Evolutionary conservation across 1,140 invertebrate genomes (phyloP).

Genomic region (Probaryconus sp.): DNA sequence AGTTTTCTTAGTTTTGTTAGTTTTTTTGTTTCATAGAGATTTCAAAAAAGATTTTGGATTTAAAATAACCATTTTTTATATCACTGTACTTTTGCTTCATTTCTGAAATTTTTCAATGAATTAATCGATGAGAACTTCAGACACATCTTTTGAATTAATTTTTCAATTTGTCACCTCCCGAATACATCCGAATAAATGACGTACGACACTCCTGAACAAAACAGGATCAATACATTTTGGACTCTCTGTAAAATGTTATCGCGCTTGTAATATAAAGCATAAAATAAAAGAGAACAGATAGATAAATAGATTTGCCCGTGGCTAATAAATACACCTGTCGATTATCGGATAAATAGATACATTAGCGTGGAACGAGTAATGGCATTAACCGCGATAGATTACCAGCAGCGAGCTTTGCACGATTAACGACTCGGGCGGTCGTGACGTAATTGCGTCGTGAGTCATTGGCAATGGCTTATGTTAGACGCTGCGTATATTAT

Average conservation of each 20-base stretch:
- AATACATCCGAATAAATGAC: not conserved
- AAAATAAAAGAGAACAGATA: conserved; percentile 40
- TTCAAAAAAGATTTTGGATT: too few species aligned
- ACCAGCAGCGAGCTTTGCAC: conserved; percentile 53
- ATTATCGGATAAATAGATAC: conserved; percentile 67
- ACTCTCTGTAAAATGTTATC: not conserved
- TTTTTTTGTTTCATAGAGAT: too few species aligned
- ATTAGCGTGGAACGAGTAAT: conserved; percentile 62
- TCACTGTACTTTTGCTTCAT: too few species aligned
- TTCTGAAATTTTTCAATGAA: too few species aligned
- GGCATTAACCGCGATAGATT: conserved; percentile 63
- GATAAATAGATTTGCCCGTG: conserved; percentile 54
- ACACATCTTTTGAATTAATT: too few species aligned
- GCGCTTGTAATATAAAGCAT: not conserved
- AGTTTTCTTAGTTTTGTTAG: too few species aligned
- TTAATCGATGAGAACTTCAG: too few species aligned
- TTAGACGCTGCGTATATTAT: conserved; percentile 56
- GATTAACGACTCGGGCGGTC: conserved; percentile 60
- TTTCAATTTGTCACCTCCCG: too few species aligned
- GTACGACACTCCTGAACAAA: conserved; percentile 28
- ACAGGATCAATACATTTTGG: conserved; percentile 27
- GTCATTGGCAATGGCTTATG: conserved; percentile 58
- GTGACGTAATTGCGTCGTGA: conserved; percentile 65
- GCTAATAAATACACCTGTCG: conserved; percentile 65
- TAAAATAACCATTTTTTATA: too few species aligned